These are phyloP conservation scores for Monochamus alternatus DNA, from an alignment of 2,888 invertebrate genomes.

Conservation along the genomic window DNA sequence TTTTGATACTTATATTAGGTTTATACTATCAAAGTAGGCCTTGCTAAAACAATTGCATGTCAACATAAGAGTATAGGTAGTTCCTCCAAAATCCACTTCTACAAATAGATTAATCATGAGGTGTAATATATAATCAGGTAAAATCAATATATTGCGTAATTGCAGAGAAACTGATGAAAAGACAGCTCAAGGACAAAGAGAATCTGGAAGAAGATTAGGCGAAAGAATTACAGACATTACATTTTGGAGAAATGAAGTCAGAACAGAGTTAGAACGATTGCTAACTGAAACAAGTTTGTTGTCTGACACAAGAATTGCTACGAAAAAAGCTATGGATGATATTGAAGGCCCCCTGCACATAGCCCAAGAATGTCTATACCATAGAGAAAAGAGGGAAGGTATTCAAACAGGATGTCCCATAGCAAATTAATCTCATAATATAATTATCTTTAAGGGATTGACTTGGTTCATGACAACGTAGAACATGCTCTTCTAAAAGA, in stretches of 20 bases:
- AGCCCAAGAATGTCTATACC: slow-evolving; percentile 94
- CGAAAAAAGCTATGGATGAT: slow-evolving; percentile 83
- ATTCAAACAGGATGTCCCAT: slow-evolving; percentile 1
- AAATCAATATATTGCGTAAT: background rate
- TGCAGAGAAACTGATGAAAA: slow-evolving; percentile 85
- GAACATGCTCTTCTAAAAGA: slow-evolving; percentile 90
- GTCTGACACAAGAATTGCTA: slow-evolving; percentile 81
- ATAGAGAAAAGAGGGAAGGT: slow-evolving; percentile 90
- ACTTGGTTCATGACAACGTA: slow-evolving; percentile 92
- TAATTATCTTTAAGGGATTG: slow-evolving; percentile 76
- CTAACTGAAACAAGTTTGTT: slow-evolving; percentile 85
- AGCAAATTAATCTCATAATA: background rate
- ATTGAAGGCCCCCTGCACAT: slow-evolving; percentile 94
- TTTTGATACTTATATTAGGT: background rate
- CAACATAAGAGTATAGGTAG: too few relatives aligned
- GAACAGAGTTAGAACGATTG: slow-evolving; percentile 88
- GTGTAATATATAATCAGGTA: background rate
- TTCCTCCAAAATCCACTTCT: too few relatives aligned
- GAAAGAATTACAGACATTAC: slow-evolving; percentile 93
- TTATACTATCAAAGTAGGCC: background rate
- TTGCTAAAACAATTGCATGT: too few relatives aligned
- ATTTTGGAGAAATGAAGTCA: slow-evolving; percentile 94
- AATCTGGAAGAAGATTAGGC: slow-evolving; percentile 89
- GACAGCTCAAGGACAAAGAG: slow-evolving; percentile 84
- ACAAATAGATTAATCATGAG: too few relatives aligned